phyloP scores from a whole-genome alignment of 2,888 invertebrate genomes.

The Tetrapedia diversipes region DNA sequence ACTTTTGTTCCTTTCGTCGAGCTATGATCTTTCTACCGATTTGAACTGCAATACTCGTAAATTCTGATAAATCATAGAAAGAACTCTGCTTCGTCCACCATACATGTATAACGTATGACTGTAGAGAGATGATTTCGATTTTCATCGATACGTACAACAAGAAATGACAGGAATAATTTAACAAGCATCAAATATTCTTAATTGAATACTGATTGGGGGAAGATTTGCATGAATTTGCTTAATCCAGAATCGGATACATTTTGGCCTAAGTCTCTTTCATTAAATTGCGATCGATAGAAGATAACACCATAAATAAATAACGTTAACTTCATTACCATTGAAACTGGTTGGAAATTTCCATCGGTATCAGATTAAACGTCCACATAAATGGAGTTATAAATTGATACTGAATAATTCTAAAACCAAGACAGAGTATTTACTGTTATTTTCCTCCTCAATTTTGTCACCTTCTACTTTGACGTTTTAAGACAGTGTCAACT shows the following conservation, averaged over 20 bases:
- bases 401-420: no score
- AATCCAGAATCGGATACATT: conserved; percentile 12
- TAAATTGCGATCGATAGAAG: conserved; percentile 19
- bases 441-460: background rate
- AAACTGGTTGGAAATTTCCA: background rate
- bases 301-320: conserved; percentile 23
- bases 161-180: background rate
- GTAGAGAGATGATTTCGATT: no score
- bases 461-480: background rate
- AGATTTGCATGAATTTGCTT: conserved; percentile 18
- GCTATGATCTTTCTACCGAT: background rate
- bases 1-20: background rate
- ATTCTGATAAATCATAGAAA: background rate
- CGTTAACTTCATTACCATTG: background rate
- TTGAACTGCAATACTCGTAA: background rate
- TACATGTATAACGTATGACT: no score
- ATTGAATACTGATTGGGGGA: conserved; percentile 8
- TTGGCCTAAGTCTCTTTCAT: conserved; percentile 24
- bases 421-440: no score
- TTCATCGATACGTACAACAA: no score
- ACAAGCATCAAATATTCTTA: background rate
- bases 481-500: conserved; percentile 6
- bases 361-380: no score
- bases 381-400: no score
- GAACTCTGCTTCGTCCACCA: no score